A percentile compares a stretch with the other conserved stretches of the same genome.
Evolutionary conservation across 2,888 invertebrate genomes (phyloP).

Genomic region (Apodemia zela): DNA sequence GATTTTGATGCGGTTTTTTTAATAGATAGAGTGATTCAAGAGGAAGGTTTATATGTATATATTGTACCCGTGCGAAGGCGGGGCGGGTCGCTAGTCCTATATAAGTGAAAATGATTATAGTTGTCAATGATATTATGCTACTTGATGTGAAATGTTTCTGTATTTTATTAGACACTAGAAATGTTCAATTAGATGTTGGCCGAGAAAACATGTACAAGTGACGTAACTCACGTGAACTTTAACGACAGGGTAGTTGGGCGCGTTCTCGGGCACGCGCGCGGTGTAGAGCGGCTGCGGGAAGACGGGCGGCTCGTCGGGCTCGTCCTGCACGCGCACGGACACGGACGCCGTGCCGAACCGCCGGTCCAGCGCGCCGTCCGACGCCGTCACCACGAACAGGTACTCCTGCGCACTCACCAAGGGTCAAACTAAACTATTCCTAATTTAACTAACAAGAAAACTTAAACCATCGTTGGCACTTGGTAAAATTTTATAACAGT

Average conservation of each 20-base stretch:
- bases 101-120: no score
- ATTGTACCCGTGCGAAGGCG: no score
- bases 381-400: slow-evolving; percentile 92
- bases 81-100: no score
- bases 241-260: slow-evolving; percentile 87
- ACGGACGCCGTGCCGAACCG: slow-evolving; percentile 93
- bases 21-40: no score
- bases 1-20: no score
- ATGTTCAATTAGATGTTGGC: background rate
- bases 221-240: slow-evolving; percentile 85
- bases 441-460: no score
- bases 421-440: background rate
- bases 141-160: no score
- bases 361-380: slow-evolving; percentile 92
- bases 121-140: no score
- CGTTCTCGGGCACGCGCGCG: slow-evolving; percentile 91
- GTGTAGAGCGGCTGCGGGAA: slow-evolving; percentile 87
- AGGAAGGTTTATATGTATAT: no score
- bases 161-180: background rate
- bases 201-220: no score
- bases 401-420: slow-evolving; percentile 78
- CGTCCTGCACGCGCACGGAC: slow-evolving; percentile 88
- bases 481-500: no score
- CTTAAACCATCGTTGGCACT: no score
- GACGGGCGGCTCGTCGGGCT: slow-evolving; percentile 90